A percentile compares a stretch with the other conserved stretches of the same genome.
Conservation (phyloP, 2,888 invertebrate genomes). For the Drosophila suboccidentalis region DNA sequence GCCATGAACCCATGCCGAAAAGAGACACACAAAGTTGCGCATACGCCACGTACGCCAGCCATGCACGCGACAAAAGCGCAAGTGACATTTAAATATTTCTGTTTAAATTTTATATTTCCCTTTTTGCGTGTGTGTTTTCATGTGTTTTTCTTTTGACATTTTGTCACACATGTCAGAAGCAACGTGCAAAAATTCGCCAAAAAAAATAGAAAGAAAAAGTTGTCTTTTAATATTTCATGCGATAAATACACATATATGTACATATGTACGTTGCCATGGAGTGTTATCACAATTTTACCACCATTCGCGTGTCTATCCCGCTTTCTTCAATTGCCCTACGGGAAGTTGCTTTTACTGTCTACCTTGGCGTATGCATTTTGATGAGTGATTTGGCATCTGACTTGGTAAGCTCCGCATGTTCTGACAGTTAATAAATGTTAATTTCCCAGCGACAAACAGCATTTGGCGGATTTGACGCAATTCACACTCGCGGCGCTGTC, state of each 20-base stretch:
- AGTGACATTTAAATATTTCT: conserved; percentile 62
- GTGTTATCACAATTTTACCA: conserved; percentile 11
- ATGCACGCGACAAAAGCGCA: conserved; percentile 36
- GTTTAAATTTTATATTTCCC: conserved; percentile 32
- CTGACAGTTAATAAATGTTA: conserved; percentile 59
- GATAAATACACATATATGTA: conserved; percentile 37
- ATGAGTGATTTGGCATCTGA: conserved; percentile 49
- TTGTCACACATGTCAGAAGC: conserved; percentile 59
- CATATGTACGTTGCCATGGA: conserved; percentile 8
- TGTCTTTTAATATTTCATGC: conserved; percentile 50
- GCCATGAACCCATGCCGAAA: conserved; percentile 19
- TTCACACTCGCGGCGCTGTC: conserved; percentile 17
- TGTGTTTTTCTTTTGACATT: conserved; percentile 50
- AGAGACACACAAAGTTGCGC: conserved; percentile 41
- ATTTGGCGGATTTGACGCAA: conserved; percentile 6
- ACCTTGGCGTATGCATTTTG: conserved; percentile 23
- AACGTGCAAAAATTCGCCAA: conserved; percentile 37
- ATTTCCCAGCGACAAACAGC: conserved; percentile 25
- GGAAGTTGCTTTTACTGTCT: conserved; percentile 21
- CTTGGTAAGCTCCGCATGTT: conserved; percentile 28
- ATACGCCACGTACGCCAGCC: conserved; percentile 46
- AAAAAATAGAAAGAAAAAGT: conserved; percentile 31
- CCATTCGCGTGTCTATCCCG: not conserved
- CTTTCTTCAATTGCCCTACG: conserved; percentile 18
- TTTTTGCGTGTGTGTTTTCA: conserved; percentile 11